phyloP scores from a whole-genome alignment of 2,797 vertebrate species.

The Hydrocynus forskahlii region DNA sequence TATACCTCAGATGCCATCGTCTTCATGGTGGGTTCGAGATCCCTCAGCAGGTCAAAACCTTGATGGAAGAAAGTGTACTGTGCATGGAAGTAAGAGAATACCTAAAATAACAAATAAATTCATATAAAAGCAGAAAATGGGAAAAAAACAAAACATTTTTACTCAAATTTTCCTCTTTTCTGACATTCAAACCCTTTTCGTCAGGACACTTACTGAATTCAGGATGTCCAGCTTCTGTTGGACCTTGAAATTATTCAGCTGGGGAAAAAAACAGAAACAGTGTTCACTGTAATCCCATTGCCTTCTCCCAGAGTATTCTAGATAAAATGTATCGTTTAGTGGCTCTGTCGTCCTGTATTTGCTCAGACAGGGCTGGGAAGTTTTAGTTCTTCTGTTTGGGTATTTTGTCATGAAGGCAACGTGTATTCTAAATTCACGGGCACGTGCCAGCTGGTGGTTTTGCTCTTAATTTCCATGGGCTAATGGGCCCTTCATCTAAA shows the following conservation, averaged over 20 bases:
- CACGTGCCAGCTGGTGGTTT: too few relatives aligned
- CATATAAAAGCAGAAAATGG: neutral
- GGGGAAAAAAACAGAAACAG: conserved; percentile 40
- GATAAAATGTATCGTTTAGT: too few relatives aligned
- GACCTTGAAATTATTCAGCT: conserved; percentile 78
- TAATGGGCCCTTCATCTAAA: too few relatives aligned
- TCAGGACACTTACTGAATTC: conserved; percentile 73
- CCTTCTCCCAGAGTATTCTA: too few relatives aligned
- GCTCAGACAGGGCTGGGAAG: too few relatives aligned
- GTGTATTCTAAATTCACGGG: too few relatives aligned
- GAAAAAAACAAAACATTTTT: neutral
- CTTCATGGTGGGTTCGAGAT: conserved; percentile 79
- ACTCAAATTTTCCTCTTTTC: neutral
- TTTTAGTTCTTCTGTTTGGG: too few relatives aligned
- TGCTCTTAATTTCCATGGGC: too few relatives aligned
- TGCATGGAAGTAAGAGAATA: conserved; percentile 80
- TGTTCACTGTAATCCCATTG: neutral
- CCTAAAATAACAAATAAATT: conserved; percentile 56
- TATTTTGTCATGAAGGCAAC: too few relatives aligned
- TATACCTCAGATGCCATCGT: conserved; percentile 74
- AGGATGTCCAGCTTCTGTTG: conserved; percentile 78
- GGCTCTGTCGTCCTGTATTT: too few relatives aligned
- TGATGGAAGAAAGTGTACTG: conserved; percentile 84
- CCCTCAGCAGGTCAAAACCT: conserved; percentile 77
- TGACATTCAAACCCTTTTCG: neutral